Evolutionary conservation across 2,888 invertebrate genomes (phyloP).

Genomic region (Dicyrtomina minuta): DNA sequence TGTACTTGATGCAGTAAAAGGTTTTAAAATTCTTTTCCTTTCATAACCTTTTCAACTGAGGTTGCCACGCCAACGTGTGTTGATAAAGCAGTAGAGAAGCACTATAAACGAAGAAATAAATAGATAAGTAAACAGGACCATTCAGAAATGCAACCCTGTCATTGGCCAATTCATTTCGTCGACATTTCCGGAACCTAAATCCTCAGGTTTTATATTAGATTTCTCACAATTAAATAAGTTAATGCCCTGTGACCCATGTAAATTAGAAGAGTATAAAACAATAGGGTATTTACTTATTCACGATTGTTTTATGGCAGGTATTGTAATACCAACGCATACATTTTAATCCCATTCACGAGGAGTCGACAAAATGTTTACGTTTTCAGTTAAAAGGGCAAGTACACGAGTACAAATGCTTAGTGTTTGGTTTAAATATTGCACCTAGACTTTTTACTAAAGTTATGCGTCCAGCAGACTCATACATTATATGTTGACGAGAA

Average conservation of each 20-base stretch:
- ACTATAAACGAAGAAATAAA: background rate
- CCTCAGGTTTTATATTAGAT: constrained; percentile 1
- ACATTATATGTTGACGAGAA: no score
- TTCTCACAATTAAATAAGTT: background rate
- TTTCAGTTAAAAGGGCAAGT: background rate
- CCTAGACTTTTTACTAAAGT: constrained; percentile 6
- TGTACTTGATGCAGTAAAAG: background rate
- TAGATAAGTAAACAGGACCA: background rate
- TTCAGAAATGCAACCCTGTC: background rate
- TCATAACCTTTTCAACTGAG: background rate
- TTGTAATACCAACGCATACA: no score
- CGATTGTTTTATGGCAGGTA: background rate
- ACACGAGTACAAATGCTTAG: background rate
- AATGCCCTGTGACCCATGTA: background rate
- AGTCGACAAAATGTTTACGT: background rate
- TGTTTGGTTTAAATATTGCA: background rate
- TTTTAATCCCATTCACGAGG: background rate
- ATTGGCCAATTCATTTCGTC: background rate
- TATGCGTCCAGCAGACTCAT: background rate
- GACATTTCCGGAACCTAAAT: background rate
- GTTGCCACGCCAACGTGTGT: background rate
- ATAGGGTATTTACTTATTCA: background rate
- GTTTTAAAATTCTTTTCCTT: background rate
- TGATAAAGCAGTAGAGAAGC: background rate
- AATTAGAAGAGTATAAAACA: background rate